Percentiles rank a stretch among this genome's conserved stretches.
Conservation (phyloP, 2,797 vertebrate species). For the Gadopsis marmoratus region DNA sequence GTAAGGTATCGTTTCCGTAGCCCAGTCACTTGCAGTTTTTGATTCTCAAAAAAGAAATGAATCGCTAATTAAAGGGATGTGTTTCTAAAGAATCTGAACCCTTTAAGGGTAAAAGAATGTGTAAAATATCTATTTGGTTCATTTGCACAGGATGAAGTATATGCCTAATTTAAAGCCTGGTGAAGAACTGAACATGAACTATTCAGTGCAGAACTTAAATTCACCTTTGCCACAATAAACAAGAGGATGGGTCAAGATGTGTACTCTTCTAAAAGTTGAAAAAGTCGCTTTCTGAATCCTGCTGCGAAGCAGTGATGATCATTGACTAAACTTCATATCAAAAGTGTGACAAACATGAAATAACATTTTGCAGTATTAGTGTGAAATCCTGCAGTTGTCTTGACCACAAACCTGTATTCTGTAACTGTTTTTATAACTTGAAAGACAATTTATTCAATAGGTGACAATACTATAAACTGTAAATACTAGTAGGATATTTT, state of each 20-base stretch:
- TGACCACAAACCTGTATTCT: neutral
- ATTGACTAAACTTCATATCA: conserved; percentile 7
- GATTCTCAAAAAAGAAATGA: neutral
- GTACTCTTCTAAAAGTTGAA: conserved; percentile 1
- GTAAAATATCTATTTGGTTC: neutral
- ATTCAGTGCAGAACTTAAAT: neutral
- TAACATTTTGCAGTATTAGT: neutral
- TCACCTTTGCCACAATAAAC: conserved; percentile 2
- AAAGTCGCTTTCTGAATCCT: neutral
- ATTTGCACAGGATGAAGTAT: neutral
- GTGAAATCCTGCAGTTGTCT: neutral
- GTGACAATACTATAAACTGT: neutral
- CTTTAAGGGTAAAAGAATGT: neutral
- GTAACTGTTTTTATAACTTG: neutral
- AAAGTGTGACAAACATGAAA: neutral
- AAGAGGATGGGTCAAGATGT: conserved; percentile 12
- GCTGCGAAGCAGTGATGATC: neutral
- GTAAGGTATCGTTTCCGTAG: neutral
- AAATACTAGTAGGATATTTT: neutral
- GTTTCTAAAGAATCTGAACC: neutral
- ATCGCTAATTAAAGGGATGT: neutral
- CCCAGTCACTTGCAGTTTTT: neutral
- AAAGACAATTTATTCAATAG: neutral
- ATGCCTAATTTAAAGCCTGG: neutral
- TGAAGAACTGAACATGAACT: conserved; percentile 5